Percentiles rank a stretch among this genome's conserved stretches.
Conservation (phyloP, 2,797 vertebrate species). For the Pygocentrus nattereri region DNA sequence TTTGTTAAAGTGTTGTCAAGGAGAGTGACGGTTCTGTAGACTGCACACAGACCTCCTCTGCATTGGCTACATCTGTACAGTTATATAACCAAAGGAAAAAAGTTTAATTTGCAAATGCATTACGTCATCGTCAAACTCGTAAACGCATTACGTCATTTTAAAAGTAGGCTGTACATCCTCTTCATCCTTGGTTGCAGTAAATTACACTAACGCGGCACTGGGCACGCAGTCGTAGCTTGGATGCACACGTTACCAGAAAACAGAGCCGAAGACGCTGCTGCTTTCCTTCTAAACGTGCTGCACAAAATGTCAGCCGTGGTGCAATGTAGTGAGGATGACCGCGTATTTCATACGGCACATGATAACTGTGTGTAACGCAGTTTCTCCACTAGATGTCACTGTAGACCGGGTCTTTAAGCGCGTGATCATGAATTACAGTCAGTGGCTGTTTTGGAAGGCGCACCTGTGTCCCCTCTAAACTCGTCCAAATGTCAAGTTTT, state of each 20-base stretch:
- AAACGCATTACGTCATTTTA: slow-evolving; percentile 21
- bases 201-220: neutral
- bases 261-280: neutral
- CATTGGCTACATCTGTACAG: neutral
- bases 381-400: slow-evolving; percentile 5
- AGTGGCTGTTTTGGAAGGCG: neutral
- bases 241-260: neutral
- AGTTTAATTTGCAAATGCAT: neutral
- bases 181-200: neutral
- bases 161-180: neutral
- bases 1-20: neutral
- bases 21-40: neutral
- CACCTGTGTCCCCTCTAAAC: too few species aligned
- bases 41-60: neutral
- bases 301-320: too few species aligned
- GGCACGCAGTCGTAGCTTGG: too few species aligned
- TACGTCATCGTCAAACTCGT: neutral
- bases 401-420: neutral
- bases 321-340: too few species aligned
- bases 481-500: too few species aligned
- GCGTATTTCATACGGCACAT: neutral
- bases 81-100: neutral
- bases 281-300: neutral
- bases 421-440: neutral
- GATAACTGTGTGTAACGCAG: neutral